Base-by-base conservation (phyloP, 2,113 vertebrate genomes). In the Edolisoma coerulescens region DNA sequence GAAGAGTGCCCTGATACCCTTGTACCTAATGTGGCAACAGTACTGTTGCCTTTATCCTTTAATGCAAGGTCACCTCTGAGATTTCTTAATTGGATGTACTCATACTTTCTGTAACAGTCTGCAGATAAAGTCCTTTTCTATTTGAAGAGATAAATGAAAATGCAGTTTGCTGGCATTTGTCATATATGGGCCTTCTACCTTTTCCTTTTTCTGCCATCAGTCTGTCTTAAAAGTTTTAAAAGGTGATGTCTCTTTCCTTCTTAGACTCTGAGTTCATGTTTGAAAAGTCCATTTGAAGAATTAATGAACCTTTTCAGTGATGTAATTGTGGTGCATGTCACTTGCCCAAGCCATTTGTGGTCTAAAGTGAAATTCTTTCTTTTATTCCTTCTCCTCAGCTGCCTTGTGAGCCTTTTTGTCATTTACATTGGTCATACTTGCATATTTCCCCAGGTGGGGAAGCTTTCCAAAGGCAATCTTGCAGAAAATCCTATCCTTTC, bases 221-320 rank as follows among this genome's bases (percentile, higher is more conserved):
- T 71, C 47, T 68, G 3, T 61, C 16, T 41, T 79, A 52, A 0
- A 76, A 60, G 45, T 23, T 61, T 91, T 84, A 45, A 70, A 78
- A 81, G 20, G 10, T 28, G 6, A 33, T 16, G 3, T 41, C 20
- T 86, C 50, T 77, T 86, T 69, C 47, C 24, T 70, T 61, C 16
- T 42, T 80, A 70, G 32, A 65, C 16, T 67, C 22, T 27, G 52
- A 56, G 21, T 45, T 33, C 9, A 3, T 74, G 39, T 78, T 57
- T 84, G 73, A 84, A 74, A 86, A 90, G 47, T 59, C 73, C 19
- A 47, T 93, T 88, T 93, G 44, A 96, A 88, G 57, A 88, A 83
- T 42, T 85, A 85, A 64, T 73, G 26, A 88, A 70, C 33, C 21
- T 86, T 90, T 92, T 89, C 69, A 64, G 47, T 67, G 60, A 28